Evolutionary conservation across 2,113 vertebrate species (phyloP).

Genomic region (Athene cunicularia): DNA sequence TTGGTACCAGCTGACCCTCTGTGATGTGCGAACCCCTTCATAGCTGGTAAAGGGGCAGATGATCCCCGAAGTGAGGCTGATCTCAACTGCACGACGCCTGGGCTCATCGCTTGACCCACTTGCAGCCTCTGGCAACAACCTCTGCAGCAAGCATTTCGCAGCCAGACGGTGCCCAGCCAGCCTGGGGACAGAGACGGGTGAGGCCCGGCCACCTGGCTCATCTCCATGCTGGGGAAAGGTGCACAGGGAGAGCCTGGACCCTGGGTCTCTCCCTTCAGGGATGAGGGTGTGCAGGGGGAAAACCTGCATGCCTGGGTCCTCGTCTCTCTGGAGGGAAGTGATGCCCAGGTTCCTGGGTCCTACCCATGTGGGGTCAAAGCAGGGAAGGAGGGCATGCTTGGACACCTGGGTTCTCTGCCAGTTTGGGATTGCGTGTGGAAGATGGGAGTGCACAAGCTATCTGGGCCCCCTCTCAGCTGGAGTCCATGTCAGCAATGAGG

Average conservation of each 20-base stretch:
- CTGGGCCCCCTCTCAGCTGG: background rate
- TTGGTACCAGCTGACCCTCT: background rate
- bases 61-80: background rate
- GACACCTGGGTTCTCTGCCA: background rate
- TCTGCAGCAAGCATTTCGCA: background rate
- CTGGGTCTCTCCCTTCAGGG: background rate
- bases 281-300: background rate
- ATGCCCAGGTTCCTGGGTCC: background rate
- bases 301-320: background rate
- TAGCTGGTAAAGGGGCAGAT: constrained; percentile 5
- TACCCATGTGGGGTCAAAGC: background rate
- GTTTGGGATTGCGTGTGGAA: background rate
- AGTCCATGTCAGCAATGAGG: background rate
- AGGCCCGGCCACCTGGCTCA: background rate
- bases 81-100: background rate
- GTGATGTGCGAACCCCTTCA: background rate
- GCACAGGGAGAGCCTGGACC: background rate
- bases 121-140: background rate
- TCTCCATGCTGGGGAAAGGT: background rate
- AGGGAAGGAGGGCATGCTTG: background rate
- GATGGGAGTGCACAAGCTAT: background rate
- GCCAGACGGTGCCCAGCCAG: background rate
- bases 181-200: background rate
- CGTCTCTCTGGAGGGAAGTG: background rate
- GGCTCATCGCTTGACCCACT: background rate